Evolutionary conservation across 2,888 invertebrate species (phyloP).

Genomic region (Ormyrus nitidulus): DNA sequence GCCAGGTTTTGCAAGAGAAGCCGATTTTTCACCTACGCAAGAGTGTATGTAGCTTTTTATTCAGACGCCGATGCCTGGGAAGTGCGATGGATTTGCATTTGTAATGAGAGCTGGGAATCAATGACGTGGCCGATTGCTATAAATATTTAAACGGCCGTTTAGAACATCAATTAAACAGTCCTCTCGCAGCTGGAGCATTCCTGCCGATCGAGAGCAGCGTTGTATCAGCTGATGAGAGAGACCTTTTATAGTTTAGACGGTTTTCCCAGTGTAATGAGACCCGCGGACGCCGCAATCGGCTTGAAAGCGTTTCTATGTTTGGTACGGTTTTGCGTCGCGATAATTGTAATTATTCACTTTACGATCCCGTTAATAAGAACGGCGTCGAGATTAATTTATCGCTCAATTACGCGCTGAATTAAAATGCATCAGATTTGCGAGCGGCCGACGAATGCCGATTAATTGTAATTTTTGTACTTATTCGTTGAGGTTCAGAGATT

Average conservation of each 20-base stretch:
- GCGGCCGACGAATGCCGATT: neutral
- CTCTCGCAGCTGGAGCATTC: no score
- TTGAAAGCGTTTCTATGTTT: neutral
- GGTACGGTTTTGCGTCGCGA: neutral
- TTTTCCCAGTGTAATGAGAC: neutral
- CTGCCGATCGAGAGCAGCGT: no score
- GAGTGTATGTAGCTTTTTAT: no score
- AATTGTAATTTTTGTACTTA: slow-evolving; percentile 15
- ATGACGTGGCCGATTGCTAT: no score
- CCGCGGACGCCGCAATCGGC: neutral
- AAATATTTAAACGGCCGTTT: no score
- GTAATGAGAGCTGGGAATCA: no score
- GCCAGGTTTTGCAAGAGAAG: no score
- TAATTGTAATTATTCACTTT: slow-evolving; percentile 16
- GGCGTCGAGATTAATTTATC: neutral
- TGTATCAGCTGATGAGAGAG: no score
- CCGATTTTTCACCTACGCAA: no score
- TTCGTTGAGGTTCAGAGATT: neutral
- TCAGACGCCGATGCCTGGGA: no score
- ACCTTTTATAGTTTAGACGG: neutral
- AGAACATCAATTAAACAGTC: no score
- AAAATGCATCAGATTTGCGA: slow-evolving; percentile 12
- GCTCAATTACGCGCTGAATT: slow-evolving; percentile 12
- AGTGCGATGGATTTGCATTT: no score
- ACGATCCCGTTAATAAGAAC: slow-evolving; percentile 21